Conservation (phyloP, 1,140 invertebrate genomes). For the Aphelinus certus region DNA sequence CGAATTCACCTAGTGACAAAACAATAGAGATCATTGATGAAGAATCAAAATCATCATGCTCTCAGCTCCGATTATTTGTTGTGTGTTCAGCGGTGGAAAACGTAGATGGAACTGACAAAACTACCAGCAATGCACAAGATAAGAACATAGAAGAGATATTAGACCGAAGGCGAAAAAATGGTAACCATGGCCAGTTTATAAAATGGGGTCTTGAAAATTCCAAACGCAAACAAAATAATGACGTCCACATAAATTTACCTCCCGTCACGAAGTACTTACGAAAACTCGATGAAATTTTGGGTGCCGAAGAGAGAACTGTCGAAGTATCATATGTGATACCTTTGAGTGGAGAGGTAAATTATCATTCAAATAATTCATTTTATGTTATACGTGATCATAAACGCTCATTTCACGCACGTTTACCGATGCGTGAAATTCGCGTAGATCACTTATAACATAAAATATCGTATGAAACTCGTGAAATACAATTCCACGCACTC, state of each 20-base stretch:
- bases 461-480: no score
- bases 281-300: slow-evolving; percentile 25
- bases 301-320: neutral
- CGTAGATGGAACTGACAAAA: neutral
- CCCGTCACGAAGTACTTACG: slow-evolving; percentile 16
- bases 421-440: no score
- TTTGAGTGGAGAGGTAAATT: slow-evolving; percentile 9
- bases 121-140: neutral
- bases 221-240: neutral
- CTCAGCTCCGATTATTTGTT: slow-evolving; percentile 37
- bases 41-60: slow-evolving; percentile 34
- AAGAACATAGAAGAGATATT: slow-evolving; percentile 6
- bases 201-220: slow-evolving; percentile 5
- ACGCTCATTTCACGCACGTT: no score
- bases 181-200: slow-evolving; percentile 12
- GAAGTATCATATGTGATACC: neutral
- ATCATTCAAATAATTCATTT: no score
- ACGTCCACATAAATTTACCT: neutral
- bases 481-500: no score
- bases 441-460: no score
- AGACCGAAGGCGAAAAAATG: slow-evolving; percentile 7
- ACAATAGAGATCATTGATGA: slow-evolving; percentile 41
- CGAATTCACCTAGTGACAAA: slow-evolving; percentile 3
- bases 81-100: slow-evolving; percentile 32
- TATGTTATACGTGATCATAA: no score